Percentiles rank a stretch among this genome's conserved stretches.
Evolutionary conservation across 2,113 vertebrate genomes (phyloP).

Genomic region (Oriolus oriolus): DNA sequence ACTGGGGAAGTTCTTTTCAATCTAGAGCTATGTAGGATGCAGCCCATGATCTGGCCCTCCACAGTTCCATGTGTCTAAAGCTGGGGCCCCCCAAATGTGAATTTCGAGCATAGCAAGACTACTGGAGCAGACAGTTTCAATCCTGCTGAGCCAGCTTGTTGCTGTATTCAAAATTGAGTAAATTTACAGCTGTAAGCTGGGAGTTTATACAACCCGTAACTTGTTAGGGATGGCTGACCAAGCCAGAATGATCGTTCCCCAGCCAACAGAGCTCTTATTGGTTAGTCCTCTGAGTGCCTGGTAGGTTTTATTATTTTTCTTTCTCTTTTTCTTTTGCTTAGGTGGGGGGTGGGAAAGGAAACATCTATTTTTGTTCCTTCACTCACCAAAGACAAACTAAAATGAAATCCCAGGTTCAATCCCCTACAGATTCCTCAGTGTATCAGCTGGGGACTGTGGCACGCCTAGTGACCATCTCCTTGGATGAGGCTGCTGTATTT

Average conservation of each 20-base stretch:
- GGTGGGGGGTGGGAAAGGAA: neutral
- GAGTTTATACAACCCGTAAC: conserved; percentile 71
- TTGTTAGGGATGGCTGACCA: conserved; percentile 64
- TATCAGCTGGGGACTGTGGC: neutral
- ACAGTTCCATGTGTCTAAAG: neutral
- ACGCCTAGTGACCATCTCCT: neutral
- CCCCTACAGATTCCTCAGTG: neutral
- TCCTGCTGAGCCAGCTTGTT: conserved; percentile 72
- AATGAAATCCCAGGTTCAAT: conserved; percentile 37
- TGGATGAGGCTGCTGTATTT: neutral
- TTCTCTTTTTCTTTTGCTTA: neutral
- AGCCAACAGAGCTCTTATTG: neutral
- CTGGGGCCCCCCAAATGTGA: conserved; percentile 4
- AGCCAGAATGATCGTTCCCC: conserved; percentile 44
- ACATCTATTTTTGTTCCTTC: conserved; percentile 5
- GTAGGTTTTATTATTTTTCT: conserved; percentile 13
- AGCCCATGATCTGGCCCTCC: neutral
- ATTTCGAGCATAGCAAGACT: conserved; percentile 9
- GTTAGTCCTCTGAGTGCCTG: neutral
- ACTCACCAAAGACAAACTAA: conserved; percentile 5
- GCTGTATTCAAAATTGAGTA: conserved; percentile 66
- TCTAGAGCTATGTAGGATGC: neutral
- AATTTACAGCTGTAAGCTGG: conserved; percentile 61
- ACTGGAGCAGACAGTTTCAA: conserved; percentile 58
- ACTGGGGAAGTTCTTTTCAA: neutral